phyloP scores from a whole-genome alignment of 1,140 invertebrate species.

The Ctenoplectra terminalis region DNA sequence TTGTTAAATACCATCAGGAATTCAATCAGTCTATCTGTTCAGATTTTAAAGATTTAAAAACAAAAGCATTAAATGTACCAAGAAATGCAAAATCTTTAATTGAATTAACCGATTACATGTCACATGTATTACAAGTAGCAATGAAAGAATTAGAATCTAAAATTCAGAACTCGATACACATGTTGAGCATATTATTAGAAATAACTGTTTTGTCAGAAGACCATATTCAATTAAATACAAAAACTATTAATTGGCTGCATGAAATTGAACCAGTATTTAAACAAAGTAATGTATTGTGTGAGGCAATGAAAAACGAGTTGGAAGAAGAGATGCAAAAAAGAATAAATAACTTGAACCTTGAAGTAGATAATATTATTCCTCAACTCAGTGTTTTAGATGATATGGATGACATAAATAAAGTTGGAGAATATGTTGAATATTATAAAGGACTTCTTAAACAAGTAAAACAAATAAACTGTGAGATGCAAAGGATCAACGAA shows the following conservation, averaged over 20 bases:
- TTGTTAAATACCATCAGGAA: slow-evolving; percentile 71
- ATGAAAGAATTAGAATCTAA: slow-evolving; percentile 77
- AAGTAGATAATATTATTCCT: slow-evolving; percentile 84
- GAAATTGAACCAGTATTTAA: slow-evolving; percentile 82
- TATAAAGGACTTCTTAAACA: slow-evolving; percentile 84
- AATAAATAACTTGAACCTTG: slow-evolving; percentile 83
- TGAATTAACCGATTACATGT: slow-evolving; percentile 81
- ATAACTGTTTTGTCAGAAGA: slow-evolving; percentile 77
- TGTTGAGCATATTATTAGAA: slow-evolving; percentile 78
- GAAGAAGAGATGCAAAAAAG: slow-evolving; percentile 85
- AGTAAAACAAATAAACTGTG: slow-evolving; percentile 83
- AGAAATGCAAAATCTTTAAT: slow-evolving; percentile 82
- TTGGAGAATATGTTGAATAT: slow-evolving; percentile 80
- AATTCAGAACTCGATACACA: slow-evolving; percentile 75
- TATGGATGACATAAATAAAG: slow-evolving; percentile 79
- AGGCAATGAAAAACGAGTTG: slow-evolving; percentile 85
- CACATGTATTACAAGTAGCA: slow-evolving; percentile 76
- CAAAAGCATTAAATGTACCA: slow-evolving; percentile 78
- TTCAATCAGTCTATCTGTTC: slow-evolving; percentile 74
- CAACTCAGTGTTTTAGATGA: slow-evolving; percentile 80
- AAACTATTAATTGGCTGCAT: slow-evolving; percentile 82
- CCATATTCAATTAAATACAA: slow-evolving; percentile 80
- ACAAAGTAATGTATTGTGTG: slow-evolving; percentile 83
- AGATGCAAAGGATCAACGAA: slow-evolving; percentile 86
- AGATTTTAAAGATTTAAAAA: slow-evolving; percentile 74